Evolutionary conservation across 2,797 vertebrate genomes (phyloP), one percentile per base, ranked within the genome.

Genomic region (Sus cebifrons): DNA sequence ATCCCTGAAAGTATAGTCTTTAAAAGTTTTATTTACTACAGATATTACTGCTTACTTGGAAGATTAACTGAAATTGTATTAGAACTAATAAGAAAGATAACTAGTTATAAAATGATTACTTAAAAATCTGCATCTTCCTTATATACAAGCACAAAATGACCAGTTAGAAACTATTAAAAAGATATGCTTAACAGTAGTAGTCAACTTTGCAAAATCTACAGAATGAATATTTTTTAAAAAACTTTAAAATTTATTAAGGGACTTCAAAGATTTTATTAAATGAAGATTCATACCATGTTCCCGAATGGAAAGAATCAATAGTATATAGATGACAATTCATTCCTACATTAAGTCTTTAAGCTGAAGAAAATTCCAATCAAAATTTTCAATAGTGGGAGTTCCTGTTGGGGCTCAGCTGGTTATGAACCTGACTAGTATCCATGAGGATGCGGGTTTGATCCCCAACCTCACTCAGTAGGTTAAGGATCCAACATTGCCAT

Each of bases 31-130:
- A 36, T 36, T 36, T 36, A 36, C 36, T 36, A 36, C 36, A 71
- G n/a, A n/a, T 71, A 60, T 52, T 86, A 60, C 68, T 49, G n/a
- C 12, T 73, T 86, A 77, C 25, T 36, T 77, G 5, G 23, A 79
- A 86, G 93, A 54, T 44, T n/a, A 87, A 44, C 36, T 52, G 12
- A 90, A 90, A 95, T 71, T 25, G 32, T 87, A 90, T 87, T 89
- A 65, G 36, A 83, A 73, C 21, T 58, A 78, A 73, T 78, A 83
- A 79, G 60, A 67, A 94, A 73, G 14, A 93, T 67, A 10, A 6
- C 11, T 58, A 23, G 21, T 64, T 86, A 52, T 58, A 86, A 95
- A 36, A 36, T 73, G 32, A 49, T 90, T 58, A 67, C 11, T 68
- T 25, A 62, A 86, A 93, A 86, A 36, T 73, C 6, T 78, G 4